Base-by-base conservation (phyloP, 1,140 invertebrate species). In the Chymomyza costata region DNA sequence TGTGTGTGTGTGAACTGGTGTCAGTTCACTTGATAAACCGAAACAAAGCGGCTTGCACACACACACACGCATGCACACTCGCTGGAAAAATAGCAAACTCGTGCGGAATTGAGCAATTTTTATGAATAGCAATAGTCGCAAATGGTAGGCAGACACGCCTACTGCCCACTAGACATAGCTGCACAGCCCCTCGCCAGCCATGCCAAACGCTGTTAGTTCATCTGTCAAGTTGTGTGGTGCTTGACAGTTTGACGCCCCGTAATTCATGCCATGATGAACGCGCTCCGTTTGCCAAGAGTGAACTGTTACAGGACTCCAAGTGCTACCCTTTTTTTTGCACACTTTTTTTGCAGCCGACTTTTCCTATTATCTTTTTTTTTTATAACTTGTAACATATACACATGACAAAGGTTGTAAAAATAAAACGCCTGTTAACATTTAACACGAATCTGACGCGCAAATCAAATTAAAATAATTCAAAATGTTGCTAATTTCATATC, bases 201-300 rank as follows among this genome's bases (percentile, higher is more conserved):
- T 19, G 46, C 21, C 3, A 8, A 3, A 8, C 3, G 21, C 58
- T 43, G 48, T 71, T 73, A 68, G 69, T 74, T 74, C 69, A 74
- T 74, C 64, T 68, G 70, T 68, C 65, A 74, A 52, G 53, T 35
- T 19, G 40, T 45, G 67, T 43, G 47, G 57, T 53, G 48, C 69
- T 74, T 74, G 69, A 74, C 69, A 74, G 69, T 74, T 74, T 74
- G 69, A 74, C 69, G 69, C 69, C 64, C 69, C 69, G 69, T 74
- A 65, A 74, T 68, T 74, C 69, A 74, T 74, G 69, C 50, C 69
- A 68, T 74, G 69, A 74, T 74, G 69, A 73, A 74, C 70, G 69
- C 37, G 19, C 32, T 6, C 13, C 32, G 13, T 28, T 6, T 10
- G 21, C 21, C 8, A 3, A 25, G 21, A 25, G 8, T 5, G 21